Conservation (phyloP, 2,797 vertebrate species). For the Crocidura indochinensis region DNA sequence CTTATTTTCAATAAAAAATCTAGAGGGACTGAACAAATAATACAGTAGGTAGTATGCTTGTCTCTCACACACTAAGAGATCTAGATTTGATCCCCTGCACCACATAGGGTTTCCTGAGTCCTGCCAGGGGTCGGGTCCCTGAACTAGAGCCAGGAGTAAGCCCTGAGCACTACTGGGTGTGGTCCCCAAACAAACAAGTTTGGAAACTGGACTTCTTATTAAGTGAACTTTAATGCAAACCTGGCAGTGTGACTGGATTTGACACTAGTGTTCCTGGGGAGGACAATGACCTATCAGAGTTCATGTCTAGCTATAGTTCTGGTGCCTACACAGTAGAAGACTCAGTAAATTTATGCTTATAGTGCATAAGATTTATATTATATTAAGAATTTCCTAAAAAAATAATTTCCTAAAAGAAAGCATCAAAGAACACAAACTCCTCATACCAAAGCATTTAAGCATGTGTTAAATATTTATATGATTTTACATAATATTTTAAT, state of each 20-base stretch:
- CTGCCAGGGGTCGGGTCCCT: no score
- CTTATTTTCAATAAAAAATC: no score
- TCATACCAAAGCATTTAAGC: not conserved
- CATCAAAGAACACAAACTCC: slow-evolving; percentile 27
- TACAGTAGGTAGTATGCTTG: no score
- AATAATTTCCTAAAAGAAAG: not conserved
- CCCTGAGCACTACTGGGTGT: no score
- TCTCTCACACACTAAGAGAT: no score
- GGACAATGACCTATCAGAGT: not conserved
- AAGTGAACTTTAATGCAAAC: not conserved
- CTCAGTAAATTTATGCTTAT: not conserved
- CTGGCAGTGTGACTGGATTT: not conserved
- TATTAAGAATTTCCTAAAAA: not conserved
- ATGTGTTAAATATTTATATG: not conserved
- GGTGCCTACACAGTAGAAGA: not conserved
- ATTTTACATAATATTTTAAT: not conserved
- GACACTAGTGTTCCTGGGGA: not conserved
- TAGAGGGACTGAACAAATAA: no score
- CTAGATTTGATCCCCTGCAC: no score
- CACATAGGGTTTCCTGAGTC: no score
- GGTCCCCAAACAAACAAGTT: no score
- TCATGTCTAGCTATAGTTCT: not conserved
- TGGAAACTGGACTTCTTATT: not conserved
- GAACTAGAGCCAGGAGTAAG: no score
- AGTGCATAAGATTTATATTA: slow-evolving; percentile 32